phyloP scores from a whole-genome alignment of 2,113 vertebrate species.

The Lamprotornis superbus region DNA sequence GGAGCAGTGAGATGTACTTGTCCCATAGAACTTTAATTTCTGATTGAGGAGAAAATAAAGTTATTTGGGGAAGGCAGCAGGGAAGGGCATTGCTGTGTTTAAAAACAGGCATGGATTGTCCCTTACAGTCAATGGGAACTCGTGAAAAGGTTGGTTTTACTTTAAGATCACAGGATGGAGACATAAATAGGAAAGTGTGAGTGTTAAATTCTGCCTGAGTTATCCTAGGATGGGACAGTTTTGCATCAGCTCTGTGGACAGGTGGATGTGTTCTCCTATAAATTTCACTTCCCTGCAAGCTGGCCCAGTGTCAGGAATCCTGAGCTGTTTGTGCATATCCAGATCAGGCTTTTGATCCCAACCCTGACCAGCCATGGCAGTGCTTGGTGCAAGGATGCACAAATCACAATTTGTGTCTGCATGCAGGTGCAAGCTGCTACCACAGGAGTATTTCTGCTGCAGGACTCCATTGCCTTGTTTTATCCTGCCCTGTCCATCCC shows the following conservation, averaged over 20 bases:
- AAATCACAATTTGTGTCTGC: background rate
- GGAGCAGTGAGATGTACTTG: background rate
- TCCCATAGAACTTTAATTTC: background rate
- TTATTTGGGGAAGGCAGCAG: background rate
- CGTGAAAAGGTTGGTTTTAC: background rate
- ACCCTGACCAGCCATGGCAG: background rate
- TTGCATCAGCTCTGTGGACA: background rate
- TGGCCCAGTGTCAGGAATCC: background rate
- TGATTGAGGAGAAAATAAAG: background rate
- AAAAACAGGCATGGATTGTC: background rate
- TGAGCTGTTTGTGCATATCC: background rate
- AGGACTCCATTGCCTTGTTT: background rate
- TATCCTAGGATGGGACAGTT: background rate
- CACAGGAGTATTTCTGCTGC: background rate
- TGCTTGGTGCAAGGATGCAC: background rate
- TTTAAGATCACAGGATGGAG: background rate
- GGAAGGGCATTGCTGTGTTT: background rate
- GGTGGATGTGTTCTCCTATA: background rate
- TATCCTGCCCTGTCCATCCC: background rate
- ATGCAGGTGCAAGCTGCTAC: background rate
- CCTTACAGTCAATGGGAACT: background rate
- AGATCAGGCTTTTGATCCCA: fast-evolving
- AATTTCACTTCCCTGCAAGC: background rate
- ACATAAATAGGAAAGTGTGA: background rate
- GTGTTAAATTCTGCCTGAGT: background rate